Evolutionary conservation across 1,140 invertebrate genomes (phyloP).

Genomic region (Drosophila murphyi): DNA sequence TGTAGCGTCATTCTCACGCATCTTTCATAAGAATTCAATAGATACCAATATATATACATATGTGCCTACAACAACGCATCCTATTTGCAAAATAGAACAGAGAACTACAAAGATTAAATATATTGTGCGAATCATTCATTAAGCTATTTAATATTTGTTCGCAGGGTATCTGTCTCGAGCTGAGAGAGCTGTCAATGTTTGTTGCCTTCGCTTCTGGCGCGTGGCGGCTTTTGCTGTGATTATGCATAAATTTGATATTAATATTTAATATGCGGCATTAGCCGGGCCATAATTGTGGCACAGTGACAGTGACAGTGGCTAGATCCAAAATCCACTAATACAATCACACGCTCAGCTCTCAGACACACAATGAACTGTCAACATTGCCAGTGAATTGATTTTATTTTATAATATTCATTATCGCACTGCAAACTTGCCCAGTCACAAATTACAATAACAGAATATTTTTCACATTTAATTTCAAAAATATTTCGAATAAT

Average conservation of each 20-base stretch:
- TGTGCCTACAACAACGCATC: too few species aligned
- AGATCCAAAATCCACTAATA: neutral
- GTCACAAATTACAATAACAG: conserved; percentile 11
- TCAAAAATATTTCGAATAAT: conserved; percentile 64
- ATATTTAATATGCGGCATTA: conserved; percentile 60
- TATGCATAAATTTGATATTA: conserved; percentile 69
- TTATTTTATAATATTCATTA: conserved; percentile 29
- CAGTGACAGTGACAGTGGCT: neutral
- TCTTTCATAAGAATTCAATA: too few species aligned
- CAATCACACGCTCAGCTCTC: neutral
- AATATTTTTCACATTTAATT: conserved; percentile 13
- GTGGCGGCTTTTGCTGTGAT: conserved; percentile 34
- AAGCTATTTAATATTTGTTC: too few species aligned
- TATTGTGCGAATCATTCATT: too few species aligned
- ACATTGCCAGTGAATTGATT: conserved; percentile 71
- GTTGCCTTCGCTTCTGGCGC: conserved; percentile 19
- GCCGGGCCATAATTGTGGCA: conserved; percentile 11
- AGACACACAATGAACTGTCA: conserved; percentile 39
- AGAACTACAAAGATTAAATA: too few species aligned
- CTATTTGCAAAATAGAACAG: too few species aligned
- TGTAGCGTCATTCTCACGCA: too few species aligned
- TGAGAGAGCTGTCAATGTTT: conserved; percentile 1
- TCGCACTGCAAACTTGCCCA: conserved; percentile 28
- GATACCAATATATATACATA: too few species aligned
- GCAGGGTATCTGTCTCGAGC: too few species aligned